Evolutionary conservation across 2,113 vertebrate genomes (phyloP).

Genomic region (Anarhynchus alexandrinus): DNA sequence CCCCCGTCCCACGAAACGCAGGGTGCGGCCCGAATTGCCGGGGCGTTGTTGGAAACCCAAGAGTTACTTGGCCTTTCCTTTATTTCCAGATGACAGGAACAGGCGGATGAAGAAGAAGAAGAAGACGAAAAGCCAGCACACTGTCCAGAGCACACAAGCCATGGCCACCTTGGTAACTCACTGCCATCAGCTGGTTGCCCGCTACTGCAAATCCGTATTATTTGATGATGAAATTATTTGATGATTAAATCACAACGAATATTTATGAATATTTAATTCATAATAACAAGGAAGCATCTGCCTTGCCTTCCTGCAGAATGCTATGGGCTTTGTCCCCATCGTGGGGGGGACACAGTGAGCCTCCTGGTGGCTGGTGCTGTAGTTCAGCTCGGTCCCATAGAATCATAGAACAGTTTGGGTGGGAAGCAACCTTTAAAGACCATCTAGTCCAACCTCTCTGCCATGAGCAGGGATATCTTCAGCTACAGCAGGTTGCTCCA

Average conservation of each 20-base stretch:
- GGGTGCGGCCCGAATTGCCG: fast-evolving
- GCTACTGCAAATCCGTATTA: neutral
- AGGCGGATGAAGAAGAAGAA: neutral
- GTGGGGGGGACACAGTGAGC: fast-evolving
- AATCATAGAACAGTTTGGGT: neutral
- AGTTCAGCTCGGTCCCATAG: neutral
- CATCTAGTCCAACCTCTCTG: neutral
- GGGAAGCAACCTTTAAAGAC: neutral
- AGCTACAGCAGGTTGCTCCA: neutral
- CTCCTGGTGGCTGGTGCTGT: neutral
- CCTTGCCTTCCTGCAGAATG: neutral
- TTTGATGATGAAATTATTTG: neutral
- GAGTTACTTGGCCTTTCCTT: neutral
- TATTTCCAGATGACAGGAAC: neutral
- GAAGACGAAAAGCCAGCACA: fast-evolving
- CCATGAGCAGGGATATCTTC: neutral
- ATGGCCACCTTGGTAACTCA: fast-evolving
- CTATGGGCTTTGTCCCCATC: neutral
- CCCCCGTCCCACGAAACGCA: fast-evolving
- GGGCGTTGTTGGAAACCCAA: neutral
- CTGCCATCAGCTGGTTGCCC: neutral
- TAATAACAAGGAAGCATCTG: neutral
- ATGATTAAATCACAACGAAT: neutral
- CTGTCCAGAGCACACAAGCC: fast-evolving
- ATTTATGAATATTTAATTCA: neutral